Evolutionary conservation across 2,113 vertebrate genomes (phyloP), one percentile per base, ranked within the genome.

Genomic region (Propithecus coquereli): DNA sequence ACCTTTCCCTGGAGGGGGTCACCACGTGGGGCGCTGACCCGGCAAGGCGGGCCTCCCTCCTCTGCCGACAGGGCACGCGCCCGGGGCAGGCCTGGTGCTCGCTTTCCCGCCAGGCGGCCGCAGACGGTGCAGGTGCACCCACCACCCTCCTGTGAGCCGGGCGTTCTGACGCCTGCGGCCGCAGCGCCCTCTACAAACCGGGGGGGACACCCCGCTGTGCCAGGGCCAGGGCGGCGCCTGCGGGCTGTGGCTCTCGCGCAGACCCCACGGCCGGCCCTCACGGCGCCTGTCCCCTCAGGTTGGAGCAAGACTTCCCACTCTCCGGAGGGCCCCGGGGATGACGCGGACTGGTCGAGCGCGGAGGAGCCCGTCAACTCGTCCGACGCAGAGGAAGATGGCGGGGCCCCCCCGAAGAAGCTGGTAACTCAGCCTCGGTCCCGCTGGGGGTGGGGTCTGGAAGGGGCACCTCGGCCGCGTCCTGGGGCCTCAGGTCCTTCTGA

Each of bases 321-420:
- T 0, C 96, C 99, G 74, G 99, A 99, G 76, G 99, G 98, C 27
- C 99, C 99, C 4, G 99, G 99, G 98, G 99, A 99, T 96, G 98
- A 99, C 8, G 99, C 99, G 0, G 99, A 99, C 66, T 99, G 99
- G 98, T 99, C 99, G 27, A 99, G 99, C 4, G 98, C 99, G 0
- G 99, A 99, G 87, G 99, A 99, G 20, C 99, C 99, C 0, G 97
- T 99, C 14, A 99, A 99, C 98, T 99, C 99, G 3, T 99, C 99
- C 0, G 99, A 99, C 91, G 99, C 99, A 0, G 99, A 99, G 97
- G 99, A 99, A 0, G 99, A 99, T 59, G 98, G 87, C 0, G 95
- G 97, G 61, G 71, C 47, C 61, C 98, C 98, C 66, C 94, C 80
- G 71, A 99, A 98, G 96, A 99, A 99, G 96, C 99, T 99, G 99